phyloP scores from a whole-genome alignment of 2,888 invertebrate species.

The Scotopteryx bipunctaria region DNA sequence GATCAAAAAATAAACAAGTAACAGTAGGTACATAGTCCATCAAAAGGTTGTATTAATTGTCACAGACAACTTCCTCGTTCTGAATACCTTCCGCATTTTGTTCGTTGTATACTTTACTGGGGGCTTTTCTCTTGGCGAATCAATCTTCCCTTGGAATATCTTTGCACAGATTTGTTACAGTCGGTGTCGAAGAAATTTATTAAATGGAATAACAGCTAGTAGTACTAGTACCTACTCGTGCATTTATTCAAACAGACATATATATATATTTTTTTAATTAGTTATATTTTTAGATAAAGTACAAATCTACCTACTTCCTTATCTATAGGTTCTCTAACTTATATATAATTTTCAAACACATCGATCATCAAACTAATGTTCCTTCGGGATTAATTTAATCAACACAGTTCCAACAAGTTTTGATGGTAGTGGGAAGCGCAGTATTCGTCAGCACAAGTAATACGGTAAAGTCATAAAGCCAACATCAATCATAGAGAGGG shows the following conservation, averaged over 20 bases:
- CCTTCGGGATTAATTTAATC: slow-evolving; percentile 56
- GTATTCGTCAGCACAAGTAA: slow-evolving; percentile 35
- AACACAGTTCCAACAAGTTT: slow-evolving; percentile 34
- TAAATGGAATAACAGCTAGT: slow-evolving; percentile 44
- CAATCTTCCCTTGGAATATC: slow-evolving; percentile 64
- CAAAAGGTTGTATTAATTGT: slow-evolving; percentile 66
- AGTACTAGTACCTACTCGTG: too few species aligned
- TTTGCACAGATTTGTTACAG: slow-evolving; percentile 67
- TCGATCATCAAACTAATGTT: slow-evolving; percentile 58
- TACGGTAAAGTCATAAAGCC: slow-evolving; percentile 6
- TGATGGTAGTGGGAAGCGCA: slow-evolving; percentile 14
- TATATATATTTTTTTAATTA: too few species aligned
- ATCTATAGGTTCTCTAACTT: not conserved
- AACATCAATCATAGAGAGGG: slow-evolving; percentile 24
- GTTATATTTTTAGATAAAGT: too few species aligned
- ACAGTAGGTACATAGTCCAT: slow-evolving; percentile 27
- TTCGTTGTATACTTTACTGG: too few species aligned
- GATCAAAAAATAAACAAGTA: not conserved
- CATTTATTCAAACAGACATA: too few species aligned
- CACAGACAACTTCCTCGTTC: slow-evolving; percentile 53
- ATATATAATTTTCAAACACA: slow-evolving; percentile 25
- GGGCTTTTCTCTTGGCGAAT: too few species aligned
- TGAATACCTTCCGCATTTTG: slow-evolving; percentile 60
- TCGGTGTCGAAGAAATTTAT: slow-evolving; percentile 55
- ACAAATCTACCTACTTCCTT: too few species aligned